Percentiles rank a stretch among this genome's conserved stretches.
Evolutionary conservation across 1,140 invertebrate genomes (phyloP).

Genomic region (Cylas formicarius): DNA sequence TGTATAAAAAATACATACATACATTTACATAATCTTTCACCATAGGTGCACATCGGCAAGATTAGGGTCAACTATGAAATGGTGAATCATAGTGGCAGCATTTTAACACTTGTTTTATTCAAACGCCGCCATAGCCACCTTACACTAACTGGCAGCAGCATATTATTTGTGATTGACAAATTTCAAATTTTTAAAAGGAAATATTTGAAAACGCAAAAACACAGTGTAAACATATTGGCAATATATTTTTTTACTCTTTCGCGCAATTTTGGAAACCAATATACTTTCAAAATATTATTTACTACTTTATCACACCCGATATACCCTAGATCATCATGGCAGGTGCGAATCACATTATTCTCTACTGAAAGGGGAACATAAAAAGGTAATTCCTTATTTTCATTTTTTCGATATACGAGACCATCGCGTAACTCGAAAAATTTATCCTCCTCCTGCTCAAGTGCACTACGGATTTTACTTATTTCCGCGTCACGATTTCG

Average conservation of each 20-base stretch:
- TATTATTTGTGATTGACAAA: no score
- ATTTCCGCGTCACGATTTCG: background rate
- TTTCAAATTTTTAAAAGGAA: no score
- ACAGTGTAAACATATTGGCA: no score
- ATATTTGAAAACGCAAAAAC: no score
- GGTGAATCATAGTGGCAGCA: no score
- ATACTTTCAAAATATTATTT: background rate
- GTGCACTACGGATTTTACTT: background rate
- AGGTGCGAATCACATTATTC: constrained; percentile 3
- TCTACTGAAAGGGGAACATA: constrained; percentile 6
- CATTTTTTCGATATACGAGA: constrained; percentile 10
- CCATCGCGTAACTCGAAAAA: constrained; percentile 8
- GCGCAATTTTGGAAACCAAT: constrained; percentile 13
- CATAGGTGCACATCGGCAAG: no score
- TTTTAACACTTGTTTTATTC: no score
- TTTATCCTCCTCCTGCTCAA: background rate
- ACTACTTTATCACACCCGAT: background rate
- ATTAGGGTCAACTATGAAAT: no score
- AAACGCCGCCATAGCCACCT: no score
- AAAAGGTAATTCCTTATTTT: constrained; percentile 3
- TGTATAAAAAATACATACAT: no score
- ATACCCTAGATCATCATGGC: constrained; percentile 9
- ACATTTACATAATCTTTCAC: no score
- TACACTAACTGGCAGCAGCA: no score
- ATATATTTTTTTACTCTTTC: constrained; percentile 13